Evolutionary conservation across 2,113 vertebrate species (phyloP).

Genomic region (Amia ocellicauda): DNA sequence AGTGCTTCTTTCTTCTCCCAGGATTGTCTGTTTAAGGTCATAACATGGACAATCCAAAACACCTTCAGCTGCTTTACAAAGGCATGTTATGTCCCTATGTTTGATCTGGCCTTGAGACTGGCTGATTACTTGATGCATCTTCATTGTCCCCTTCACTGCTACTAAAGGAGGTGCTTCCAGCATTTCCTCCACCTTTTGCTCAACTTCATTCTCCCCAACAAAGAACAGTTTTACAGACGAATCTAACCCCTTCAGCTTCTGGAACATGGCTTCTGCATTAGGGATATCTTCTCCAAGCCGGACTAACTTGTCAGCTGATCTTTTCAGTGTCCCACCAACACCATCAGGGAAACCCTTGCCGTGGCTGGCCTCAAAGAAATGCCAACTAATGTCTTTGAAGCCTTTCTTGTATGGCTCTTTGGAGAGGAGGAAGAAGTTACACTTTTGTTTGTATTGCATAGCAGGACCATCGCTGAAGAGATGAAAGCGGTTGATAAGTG

Average conservation of each 20-base stretch:
- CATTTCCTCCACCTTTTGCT: too few relatives aligned
- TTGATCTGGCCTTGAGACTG: not conserved
- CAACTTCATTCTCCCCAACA: not conserved
- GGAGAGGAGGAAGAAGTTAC: conserved; percentile 17
- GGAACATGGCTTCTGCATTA: too few relatives aligned
- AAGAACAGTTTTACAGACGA: conserved; percentile 7
- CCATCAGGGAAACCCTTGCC: conserved; percentile 19
- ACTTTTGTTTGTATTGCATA: conserved; percentile 13
- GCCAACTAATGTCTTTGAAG: too few relatives aligned
- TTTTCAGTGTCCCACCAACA: conserved; percentile 18
- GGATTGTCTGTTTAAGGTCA: too few relatives aligned
- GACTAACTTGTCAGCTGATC: conserved; percentile 12
- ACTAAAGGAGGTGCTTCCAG: not conserved
- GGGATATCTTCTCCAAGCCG: too few relatives aligned
- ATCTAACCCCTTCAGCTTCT: too few relatives aligned
- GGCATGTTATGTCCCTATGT: not conserved
- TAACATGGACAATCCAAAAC: too few relatives aligned
- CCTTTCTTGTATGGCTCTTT: too few relatives aligned
- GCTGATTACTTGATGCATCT: too few relatives aligned
- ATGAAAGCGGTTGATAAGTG: not conserved
- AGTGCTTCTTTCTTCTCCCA: too few relatives aligned
- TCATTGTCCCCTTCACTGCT: conserved; percentile 11
- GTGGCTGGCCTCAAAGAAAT: conserved; percentile 13
- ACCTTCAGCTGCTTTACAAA: too few relatives aligned
- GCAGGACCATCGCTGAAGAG: conserved; percentile 26